Evolutionary conservation across 2,113 vertebrate species (phyloP), one percentile per base, ranked within the genome.

Genomic region (Lagopus leucura): DNA sequence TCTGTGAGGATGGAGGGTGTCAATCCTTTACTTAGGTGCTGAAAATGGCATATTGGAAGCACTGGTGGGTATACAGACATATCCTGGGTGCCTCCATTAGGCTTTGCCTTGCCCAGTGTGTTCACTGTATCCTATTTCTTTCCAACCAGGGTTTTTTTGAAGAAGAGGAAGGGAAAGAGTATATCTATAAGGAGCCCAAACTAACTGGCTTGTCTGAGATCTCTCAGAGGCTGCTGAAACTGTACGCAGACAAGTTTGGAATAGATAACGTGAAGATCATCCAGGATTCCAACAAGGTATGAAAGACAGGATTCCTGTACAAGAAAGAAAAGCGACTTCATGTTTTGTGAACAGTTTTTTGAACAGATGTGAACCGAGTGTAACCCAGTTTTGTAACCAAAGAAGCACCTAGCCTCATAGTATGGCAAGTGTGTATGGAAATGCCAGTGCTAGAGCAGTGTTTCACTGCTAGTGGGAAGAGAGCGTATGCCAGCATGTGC

Each of bases 151-250:
- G 99, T 1, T 99, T 99, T 97, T 99, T 99, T 97, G 99, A 99
- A 92, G 99, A 99, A 84, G 99, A 99, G 91, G 99, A 99, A 96
- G 99, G 98, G 84, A 99, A 99, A 96, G 99, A 99, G 91, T 99
- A 99, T 71, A 99, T 99, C 94, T 99, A 99, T 92, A 99, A 99
- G 94, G 99, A 99, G 88, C 99, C 99, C 11, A 99, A 99, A 92
- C 97, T 99, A 94, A 99, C 99, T 0, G 99, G 99, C 27, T 97
- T 99, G 66, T 99, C 99, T 1, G 99, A 99, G 97, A 99, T 99
- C 93, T 99, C 99, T 45, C 99, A 99, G 92, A 98, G 99, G 83
- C 95, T 99, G 86, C 98, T 99, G 80, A 99, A 99, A 87, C 98
- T 99, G 75, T 99, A 99, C 48, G 99, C 99, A 2, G 99, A 99